Evolutionary conservation across 2,113 vertebrate species (phyloP).

Genomic region (Gnathonemus longibarbis): DNA sequence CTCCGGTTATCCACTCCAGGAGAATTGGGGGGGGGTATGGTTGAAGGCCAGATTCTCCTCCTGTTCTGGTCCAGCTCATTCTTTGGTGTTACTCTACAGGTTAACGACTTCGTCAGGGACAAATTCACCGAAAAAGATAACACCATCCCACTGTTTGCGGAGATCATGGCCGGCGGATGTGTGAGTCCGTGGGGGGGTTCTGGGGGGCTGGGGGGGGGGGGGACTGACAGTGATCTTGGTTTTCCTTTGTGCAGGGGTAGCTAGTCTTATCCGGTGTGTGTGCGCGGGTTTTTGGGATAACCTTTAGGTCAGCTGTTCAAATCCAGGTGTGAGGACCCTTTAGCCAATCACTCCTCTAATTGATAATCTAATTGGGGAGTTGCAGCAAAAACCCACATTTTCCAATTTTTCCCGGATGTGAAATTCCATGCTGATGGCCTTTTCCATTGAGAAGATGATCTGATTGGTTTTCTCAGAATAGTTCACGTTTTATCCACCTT

Average conservation of each 20-base stretch:
- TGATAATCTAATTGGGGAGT: background rate
- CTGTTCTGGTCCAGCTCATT: slow-evolving; percentile 8
- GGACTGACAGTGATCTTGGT: too few species aligned
- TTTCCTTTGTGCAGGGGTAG: background rate
- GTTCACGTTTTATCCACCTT: background rate
- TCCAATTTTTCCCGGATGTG: background rate
- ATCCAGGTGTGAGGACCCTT: background rate
- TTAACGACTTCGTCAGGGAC: slow-evolving; percentile 95
- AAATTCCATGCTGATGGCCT: background rate
- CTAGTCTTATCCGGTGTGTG: background rate
- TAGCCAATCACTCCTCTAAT: background rate
- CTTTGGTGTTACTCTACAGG: slow-evolving; percentile 50
- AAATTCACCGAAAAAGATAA: slow-evolving; percentile 81
- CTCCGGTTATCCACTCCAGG: background rate
- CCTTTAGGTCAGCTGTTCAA: background rate
- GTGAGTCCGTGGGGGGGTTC: slow-evolving; percentile 53
- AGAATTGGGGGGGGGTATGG: background rate
- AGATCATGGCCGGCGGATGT: slow-evolving; percentile 83
- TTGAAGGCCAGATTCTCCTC: slow-evolving; percentile 13
- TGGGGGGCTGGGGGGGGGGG: background rate
- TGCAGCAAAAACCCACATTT: background rate
- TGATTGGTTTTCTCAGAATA: background rate
- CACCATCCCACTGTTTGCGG: slow-evolving; percentile 74
- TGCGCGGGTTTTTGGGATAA: background rate
- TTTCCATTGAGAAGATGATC: background rate